These are phyloP conservation scores for Agrochola lychnidis DNA, from an alignment of 2,888 invertebrate genomes.

Conservation along the genomic window DNA sequence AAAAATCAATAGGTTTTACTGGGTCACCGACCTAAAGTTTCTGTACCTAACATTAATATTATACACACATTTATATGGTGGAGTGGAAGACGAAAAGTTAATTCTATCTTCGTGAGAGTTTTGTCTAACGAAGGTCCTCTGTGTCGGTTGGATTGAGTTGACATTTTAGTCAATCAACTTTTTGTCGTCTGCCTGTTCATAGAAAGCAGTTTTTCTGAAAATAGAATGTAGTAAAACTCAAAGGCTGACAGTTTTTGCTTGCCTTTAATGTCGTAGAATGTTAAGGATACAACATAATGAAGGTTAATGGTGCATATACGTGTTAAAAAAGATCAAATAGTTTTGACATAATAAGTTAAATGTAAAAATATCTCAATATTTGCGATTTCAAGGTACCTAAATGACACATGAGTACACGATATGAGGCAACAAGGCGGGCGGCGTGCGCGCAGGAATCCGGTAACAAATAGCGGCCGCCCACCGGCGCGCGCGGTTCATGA, in stretches of 20 bases:
- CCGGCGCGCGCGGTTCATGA: constrained; percentile 73
- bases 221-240: constrained; percentile 1
- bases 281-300: constrained; percentile 9
- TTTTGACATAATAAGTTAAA: background rate
- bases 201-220: constrained; percentile 15
- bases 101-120: too few relatives aligned
- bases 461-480: constrained; percentile 81
- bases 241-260: constrained; percentile 3
- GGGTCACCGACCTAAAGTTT: constrained; percentile 35
- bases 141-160: background rate
- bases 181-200: background rate
- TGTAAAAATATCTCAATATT: background rate
- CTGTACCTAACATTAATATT: background rate
- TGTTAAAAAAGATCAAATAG: background rate
- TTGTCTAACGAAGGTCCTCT: too few relatives aligned
- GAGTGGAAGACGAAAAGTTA: too few relatives aligned
- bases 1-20: constrained; percentile 65
- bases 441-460: constrained; percentile 80
- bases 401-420: background rate
- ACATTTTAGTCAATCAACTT: background rate
- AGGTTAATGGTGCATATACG: constrained; percentile 1
- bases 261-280: constrained; percentile 12
- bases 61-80: background rate
- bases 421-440: constrained; percentile 46
- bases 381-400: background rate